phyloP scores from a whole-genome alignment of 2,113 vertebrate species.

The Ochotona princeps region DNA sequence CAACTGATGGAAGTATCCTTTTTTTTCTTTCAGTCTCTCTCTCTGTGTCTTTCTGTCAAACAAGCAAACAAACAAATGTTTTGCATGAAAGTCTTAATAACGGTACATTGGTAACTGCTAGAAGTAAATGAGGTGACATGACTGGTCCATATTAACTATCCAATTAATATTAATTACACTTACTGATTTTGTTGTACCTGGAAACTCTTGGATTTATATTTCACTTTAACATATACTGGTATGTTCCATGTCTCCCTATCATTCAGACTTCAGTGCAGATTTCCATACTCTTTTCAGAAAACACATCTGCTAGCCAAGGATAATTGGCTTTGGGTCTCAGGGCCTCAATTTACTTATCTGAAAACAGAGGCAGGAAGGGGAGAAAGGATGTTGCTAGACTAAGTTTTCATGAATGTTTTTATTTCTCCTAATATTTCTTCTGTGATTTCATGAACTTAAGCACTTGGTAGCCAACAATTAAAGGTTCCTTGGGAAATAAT shows the following conservation, averaged over 20 bases:
- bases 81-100: background rate
- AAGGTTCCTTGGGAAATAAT: background rate
- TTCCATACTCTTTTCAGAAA: background rate
- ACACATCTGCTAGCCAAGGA: background rate
- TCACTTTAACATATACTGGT: background rate
- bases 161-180: background rate
- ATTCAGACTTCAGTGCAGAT: background rate
- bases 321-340: background rate
- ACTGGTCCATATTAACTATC: background rate
- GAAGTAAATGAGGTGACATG: slow-evolving; percentile 1
- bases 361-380: background rate
- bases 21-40: too few relatives aligned
- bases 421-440: background rate
- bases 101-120: background rate
- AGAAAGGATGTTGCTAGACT: too few relatives aligned
- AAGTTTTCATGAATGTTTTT: background rate
- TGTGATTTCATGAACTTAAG: background rate
- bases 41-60: too few relatives aligned
- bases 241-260: background rate
- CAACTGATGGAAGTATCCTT: too few relatives aligned
- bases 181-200: background rate
- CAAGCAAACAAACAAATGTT: too few relatives aligned
- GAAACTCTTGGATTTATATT: background rate
- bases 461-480: background rate
- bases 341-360: background rate